These are phyloP conservation scores for Acrobasis consociella DNA, from an alignment of 2,888 invertebrate species.

Conservation along the genomic window DNA sequence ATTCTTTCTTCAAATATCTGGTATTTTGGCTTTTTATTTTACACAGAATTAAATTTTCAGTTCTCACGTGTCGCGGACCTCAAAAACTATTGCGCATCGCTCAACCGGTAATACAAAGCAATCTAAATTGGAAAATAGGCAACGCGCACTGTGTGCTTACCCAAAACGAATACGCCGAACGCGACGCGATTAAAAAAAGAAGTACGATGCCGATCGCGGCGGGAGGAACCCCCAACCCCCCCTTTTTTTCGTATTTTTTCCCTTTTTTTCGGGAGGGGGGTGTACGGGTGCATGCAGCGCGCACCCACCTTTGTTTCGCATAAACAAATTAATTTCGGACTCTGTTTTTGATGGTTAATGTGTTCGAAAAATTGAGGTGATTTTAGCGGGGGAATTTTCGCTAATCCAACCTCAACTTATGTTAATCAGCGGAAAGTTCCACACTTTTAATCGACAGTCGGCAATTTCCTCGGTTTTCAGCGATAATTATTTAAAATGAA, in stretches of 20 bases:
- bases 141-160: slow-evolving; percentile 82
- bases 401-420: slow-evolving; percentile 5
- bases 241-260: slow-evolving; percentile 69
- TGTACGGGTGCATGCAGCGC: slow-evolving; percentile 78
- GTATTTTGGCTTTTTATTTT: slow-evolving; percentile 42
- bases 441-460: slow-evolving; percentile 13
- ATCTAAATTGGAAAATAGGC: slow-evolving; percentile 83
- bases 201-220: slow-evolving; percentile 81
- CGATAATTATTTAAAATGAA: not conserved
- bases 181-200: slow-evolving; percentile 83
- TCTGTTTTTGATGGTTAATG: slow-evolving; percentile 81
- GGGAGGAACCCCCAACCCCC: slow-evolving; percentile 60
- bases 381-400: slow-evolving; percentile 32
- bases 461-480: slow-evolving; percentile 5
- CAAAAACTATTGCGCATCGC: slow-evolving; percentile 82
- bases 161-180: slow-evolving; percentile 80
- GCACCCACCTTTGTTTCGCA: slow-evolving; percentile 82
- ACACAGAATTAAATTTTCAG: slow-evolving; percentile 75
- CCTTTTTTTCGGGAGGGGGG: slow-evolving; percentile 78
- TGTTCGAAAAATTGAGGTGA: slow-evolving; percentile 66
- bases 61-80: slow-evolving; percentile 73
- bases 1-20: slow-evolving; percentile 13
- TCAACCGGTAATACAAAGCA: slow-evolving; percentile 82
- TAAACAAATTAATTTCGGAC: slow-evolving; percentile 83
- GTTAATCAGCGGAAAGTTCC: slow-evolving; percentile 18